Evolutionary conservation across 2,888 invertebrate species (phyloP), one percentile per base, ranked within the genome.

Genomic region (Scaptomyza tumidula): DNA sequence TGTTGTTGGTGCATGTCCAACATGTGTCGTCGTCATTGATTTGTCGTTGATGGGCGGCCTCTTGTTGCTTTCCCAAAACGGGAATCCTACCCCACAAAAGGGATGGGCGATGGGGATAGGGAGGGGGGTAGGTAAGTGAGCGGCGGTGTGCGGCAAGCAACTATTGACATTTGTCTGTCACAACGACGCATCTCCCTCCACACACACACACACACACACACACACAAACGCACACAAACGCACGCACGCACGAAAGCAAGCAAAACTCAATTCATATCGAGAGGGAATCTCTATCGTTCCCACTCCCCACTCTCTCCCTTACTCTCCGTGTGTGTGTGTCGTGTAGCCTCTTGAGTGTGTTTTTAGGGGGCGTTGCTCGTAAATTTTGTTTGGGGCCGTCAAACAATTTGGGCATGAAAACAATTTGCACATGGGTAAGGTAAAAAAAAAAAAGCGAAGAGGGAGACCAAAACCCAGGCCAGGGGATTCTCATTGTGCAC

Each of bases 11-110:
- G 68, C 79, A 74, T 88, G 89, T 85, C 88, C 86, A 86, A 88
- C 87, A 88, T 87, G 87, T 89, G 87, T 83, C 85, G 80, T 83
- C 84, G 73, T 87, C 89, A 87, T 85, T 87, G 87, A 88, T 88
- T 87, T 87, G 85, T 85, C 75, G 82, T 77, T 87, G 81, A 88
- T 88, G 75, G 75, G 78, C 78, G 72, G 66, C 24, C 83, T 82
- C 77, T 75, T 54, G 61, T 63, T 62, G 76, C 60, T 55, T 41
- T 41, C 54, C 41, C 41, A 39, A 41, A 46, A 54, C 49, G 33
- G 49, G 35, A 31, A 16, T 37, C 14, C 46, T n/a, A 39, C 19
- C 31, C 11, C 11, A 35, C 11, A 35, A 19, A 19, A 43, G 13
- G 16, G 4, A 1, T 19, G 0, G 24, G 44, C 7, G 10, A n/a